These are phyloP conservation scores for Periophthalmodon schlosseri DNA, from an alignment of 2,113 vertebrate genomes.

Conservation along the genomic window DNA sequence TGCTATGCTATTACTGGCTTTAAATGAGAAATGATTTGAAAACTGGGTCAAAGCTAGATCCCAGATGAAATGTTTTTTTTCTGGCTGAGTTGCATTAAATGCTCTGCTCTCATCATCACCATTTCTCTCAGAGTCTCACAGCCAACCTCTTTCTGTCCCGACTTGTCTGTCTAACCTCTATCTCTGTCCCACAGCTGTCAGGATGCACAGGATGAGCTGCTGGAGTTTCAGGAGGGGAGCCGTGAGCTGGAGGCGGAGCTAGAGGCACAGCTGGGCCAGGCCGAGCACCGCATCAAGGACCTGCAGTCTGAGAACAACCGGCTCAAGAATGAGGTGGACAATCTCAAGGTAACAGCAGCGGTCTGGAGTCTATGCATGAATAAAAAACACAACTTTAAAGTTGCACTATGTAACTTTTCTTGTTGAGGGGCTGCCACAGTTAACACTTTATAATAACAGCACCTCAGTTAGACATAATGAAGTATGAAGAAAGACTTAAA, in stretches of 20 bases:
- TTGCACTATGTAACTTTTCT: too few relatives aligned
- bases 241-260: constrained; percentile 95
- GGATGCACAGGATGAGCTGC: constrained; percentile 94
- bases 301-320: constrained; percentile 93
- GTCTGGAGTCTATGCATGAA: not conserved
- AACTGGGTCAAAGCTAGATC: constrained; percentile 21
- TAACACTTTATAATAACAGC: too few relatives aligned
- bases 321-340: constrained; percentile 89
- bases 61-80: not conserved
- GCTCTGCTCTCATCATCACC: not conserved
- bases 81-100: constrained; percentile 6
- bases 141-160: constrained; percentile 29
- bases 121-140: not conserved
- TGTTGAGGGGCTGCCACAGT: too few relatives aligned
- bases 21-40: not conserved
- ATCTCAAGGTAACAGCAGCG: constrained; percentile 81
- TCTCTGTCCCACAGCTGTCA: constrained; percentile 79
- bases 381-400: not conserved
- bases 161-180: constrained; percentile 4
- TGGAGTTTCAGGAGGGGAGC: constrained; percentile 98
- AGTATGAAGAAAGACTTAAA: too few relatives aligned
- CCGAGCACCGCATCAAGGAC: constrained; percentile 91
- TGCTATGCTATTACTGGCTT: not conserved
- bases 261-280: constrained; percentile 93
- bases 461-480: too few relatives aligned